These are phyloP conservation scores for Nesidiocoris tenuis DNA, from an alignment of 2,888 invertebrate species.

Conservation along the genomic window DNA sequence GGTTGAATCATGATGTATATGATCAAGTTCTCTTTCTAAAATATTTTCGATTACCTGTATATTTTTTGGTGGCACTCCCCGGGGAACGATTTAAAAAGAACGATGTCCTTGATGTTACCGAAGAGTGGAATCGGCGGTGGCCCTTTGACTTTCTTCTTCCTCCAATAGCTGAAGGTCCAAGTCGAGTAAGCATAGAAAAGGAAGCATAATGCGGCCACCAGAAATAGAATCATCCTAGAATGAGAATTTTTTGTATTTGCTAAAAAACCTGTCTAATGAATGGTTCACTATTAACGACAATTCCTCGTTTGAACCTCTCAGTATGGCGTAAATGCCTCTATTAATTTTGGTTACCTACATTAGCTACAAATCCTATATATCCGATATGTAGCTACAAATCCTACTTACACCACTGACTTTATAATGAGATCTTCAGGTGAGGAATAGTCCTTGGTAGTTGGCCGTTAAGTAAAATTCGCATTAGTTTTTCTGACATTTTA, in stretches of 20 bases:
- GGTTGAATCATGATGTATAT: too few species aligned
- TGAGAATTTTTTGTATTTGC: too few species aligned
- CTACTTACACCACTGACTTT: too few species aligned
- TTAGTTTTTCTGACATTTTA: neutral
- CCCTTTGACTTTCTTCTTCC: conserved; percentile 54
- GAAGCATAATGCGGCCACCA: conserved; percentile 43
- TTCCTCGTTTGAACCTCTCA: too few species aligned
- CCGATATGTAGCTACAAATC: too few species aligned
- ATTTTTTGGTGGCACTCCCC: conserved; percentile 54
- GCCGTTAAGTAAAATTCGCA: neutral
- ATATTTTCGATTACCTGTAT: conserved; percentile 53
- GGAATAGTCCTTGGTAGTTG: neutral
- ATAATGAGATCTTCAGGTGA: too few species aligned
- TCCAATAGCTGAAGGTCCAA: conserved; percentile 56
- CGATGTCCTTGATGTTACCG: conserved; percentile 55
- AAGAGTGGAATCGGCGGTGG: conserved; percentile 55
- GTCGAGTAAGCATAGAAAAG: conserved; percentile 53
- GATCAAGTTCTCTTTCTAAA: too few species aligned
- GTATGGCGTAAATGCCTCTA: too few species aligned
- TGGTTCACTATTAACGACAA: too few species aligned
- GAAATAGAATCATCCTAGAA: conserved; percentile 26
- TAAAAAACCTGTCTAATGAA: too few species aligned
- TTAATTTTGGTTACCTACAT: too few species aligned
- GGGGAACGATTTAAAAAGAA: conserved; percentile 53
- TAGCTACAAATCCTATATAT: too few species aligned